phyloP scores from a whole-genome alignment of 2,888 invertebrate species.

The Monoplex corrugatus region DNA sequence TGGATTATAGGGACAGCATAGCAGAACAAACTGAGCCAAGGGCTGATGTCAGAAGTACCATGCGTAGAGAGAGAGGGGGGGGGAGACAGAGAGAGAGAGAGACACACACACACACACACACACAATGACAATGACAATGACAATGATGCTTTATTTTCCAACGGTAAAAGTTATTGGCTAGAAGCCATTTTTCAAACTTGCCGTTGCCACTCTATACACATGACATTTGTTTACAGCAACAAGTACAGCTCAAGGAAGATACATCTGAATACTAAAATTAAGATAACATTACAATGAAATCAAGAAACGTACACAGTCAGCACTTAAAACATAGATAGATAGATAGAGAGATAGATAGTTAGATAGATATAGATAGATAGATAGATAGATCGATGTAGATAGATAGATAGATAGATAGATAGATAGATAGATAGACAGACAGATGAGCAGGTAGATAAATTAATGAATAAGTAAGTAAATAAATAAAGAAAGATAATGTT shows the following conservation, averaged over 20 bases:
- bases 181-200: neutral
- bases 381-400: too few relatives aligned
- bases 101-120: neutral
- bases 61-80: neutral
- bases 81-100: neutral
- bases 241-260: neutral
- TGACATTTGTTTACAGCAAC: neutral
- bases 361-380: too few relatives aligned
- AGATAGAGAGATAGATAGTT: too few relatives aligned
- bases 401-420: too few relatives aligned
- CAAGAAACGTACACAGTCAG: neutral
- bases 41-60: too few relatives aligned
- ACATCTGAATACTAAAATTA: neutral
- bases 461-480: neutral
- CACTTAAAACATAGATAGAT: neutral
- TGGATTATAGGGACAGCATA: neutral
- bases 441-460: too few relatives aligned
- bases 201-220: neutral
- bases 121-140: neutral
- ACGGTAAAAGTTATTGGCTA: neutral
- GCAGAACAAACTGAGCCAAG: too few relatives aligned
- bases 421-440: too few relatives aligned
- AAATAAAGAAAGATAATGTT: neutral
- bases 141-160: neutral
- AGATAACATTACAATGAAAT: neutral